Conservation (phyloP, 2,888 invertebrate species). For the Iselma pallidipennis region DNA sequence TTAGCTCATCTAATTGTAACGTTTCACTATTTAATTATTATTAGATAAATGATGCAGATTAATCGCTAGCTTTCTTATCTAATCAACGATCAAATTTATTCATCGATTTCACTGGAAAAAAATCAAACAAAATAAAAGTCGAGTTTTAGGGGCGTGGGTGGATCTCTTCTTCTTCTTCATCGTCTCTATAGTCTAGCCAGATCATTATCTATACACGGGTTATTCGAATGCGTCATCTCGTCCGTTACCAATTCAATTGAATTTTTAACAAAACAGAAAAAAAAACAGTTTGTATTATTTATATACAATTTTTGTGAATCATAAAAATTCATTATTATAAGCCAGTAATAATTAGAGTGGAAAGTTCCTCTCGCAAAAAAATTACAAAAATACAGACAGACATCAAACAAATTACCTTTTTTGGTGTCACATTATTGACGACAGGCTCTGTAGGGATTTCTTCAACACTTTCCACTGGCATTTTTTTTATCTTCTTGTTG, state of each 20-base stretch:
- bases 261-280: neutral
- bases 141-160: neutral
- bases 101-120: neutral
- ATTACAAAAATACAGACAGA: no score
- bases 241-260: neutral
- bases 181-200: neutral
- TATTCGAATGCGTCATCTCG: neutral
- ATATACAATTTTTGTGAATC: no score
- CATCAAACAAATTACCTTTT: neutral
- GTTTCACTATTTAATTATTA: neutral
- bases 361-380: no score
- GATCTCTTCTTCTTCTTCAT: no score
- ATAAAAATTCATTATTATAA: no score
- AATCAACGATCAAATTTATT: neutral
- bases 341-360: no score
- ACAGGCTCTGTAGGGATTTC: neutral
- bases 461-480: neutral
- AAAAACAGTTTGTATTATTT: no score
- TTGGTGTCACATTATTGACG: neutral
- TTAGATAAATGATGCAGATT: neutral
- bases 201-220: neutral
- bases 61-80: neutral
- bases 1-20: neutral
- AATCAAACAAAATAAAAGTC: neutral
- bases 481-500: neutral